phyloP scores from a whole-genome alignment of 2,888 invertebrate genomes.

The Scotopteryx bipunctaria region DNA sequence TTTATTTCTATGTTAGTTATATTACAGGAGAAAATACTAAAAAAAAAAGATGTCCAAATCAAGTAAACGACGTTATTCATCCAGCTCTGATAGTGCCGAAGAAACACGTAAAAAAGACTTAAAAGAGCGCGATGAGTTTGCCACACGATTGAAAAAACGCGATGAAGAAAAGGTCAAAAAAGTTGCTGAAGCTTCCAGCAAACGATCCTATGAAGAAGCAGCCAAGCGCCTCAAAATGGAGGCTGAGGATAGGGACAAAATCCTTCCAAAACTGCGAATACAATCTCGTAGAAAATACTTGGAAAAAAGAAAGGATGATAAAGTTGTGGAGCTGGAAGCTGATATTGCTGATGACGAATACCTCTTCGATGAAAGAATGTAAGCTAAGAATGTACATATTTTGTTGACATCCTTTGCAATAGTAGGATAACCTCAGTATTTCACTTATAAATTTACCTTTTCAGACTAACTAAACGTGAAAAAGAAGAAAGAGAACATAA shows the following conservation, averaged over 20 bases:
- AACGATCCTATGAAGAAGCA: slow-evolving; percentile 92
- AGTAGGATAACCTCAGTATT: too few species aligned
- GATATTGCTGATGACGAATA: slow-evolving; percentile 98
- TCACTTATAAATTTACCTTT: slow-evolving; percentile 36
- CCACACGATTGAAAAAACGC: slow-evolving; percentile 92
- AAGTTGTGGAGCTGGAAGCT: slow-evolving; percentile 96
- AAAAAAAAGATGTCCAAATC: slow-evolving; percentile 57
- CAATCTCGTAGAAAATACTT: slow-evolving; percentile 97
- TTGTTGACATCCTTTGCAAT: neutral
- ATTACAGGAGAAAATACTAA: too few species aligned
- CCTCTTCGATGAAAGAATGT: slow-evolving; percentile 94
- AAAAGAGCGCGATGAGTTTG: slow-evolving; percentile 97
- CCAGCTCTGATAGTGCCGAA: slow-evolving; percentile 89
- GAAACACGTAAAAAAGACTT: slow-evolving; percentile 92
- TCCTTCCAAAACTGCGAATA: slow-evolving; percentile 93
- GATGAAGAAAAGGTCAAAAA: slow-evolving; percentile 95
- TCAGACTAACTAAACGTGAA: slow-evolving; percentile 93
- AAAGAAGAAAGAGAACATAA: slow-evolving; percentile 93
- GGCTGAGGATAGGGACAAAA: slow-evolving; percentile 91
- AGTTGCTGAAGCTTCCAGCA: slow-evolving; percentile 86
- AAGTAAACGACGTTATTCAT: slow-evolving; percentile 76
- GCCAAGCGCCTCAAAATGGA: slow-evolving; percentile 95
- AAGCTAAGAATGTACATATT: slow-evolving; percentile 60
- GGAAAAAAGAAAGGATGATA: slow-evolving; percentile 97
- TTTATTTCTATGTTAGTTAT: too few species aligned